These are phyloP conservation scores for Octodonta nipae DNA, from an alignment of 2,888 invertebrate genomes.

Conservation along the genomic window DNA sequence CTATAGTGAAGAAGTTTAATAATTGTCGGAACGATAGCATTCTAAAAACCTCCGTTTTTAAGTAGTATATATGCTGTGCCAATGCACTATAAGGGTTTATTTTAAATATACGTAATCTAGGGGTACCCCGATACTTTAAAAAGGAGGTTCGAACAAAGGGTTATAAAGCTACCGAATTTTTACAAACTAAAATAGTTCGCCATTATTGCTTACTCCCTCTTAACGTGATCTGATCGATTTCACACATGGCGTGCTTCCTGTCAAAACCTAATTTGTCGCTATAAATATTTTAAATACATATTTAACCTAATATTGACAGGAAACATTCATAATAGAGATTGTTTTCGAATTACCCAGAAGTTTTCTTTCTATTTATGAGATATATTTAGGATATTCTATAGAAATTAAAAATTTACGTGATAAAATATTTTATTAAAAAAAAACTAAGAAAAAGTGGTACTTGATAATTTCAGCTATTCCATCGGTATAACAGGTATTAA, in stretches of 20 bases:
- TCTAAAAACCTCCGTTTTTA: constrained; percentile 15
- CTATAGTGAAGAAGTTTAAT: constrained; percentile 10
- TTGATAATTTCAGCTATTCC: too few relatives aligned
- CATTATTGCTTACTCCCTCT: too few relatives aligned
- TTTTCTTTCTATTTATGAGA: too few relatives aligned
- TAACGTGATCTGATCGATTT: too few relatives aligned
- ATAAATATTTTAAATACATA: too few relatives aligned
- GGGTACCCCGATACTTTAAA: constrained; percentile 13
- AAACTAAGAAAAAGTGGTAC: too few relatives aligned
- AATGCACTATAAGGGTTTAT: constrained; percentile 15
- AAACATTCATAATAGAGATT: constrained; percentile 10
- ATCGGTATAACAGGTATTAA: too few relatives aligned
- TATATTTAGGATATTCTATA: too few relatives aligned
- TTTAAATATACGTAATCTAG: constrained; percentile 16
- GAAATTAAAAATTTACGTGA: too few relatives aligned
- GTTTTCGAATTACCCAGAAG: too few relatives aligned
- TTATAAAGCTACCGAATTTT: constrained; percentile 16
- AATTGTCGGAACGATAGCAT: constrained; percentile 7
- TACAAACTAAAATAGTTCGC: constrained; percentile 18
- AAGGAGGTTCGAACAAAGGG: constrained; percentile 12
- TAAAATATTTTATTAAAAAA: too few relatives aligned
- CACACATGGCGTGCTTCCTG: constrained; percentile 15
- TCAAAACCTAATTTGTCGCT: constrained; percentile 15
- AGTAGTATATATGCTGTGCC: constrained; percentile 16
- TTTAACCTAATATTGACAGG: too few relatives aligned